Evolutionary conservation across 1,140 invertebrate species (phyloP).

Genomic region (Drosophila pallidifrons): DNA sequence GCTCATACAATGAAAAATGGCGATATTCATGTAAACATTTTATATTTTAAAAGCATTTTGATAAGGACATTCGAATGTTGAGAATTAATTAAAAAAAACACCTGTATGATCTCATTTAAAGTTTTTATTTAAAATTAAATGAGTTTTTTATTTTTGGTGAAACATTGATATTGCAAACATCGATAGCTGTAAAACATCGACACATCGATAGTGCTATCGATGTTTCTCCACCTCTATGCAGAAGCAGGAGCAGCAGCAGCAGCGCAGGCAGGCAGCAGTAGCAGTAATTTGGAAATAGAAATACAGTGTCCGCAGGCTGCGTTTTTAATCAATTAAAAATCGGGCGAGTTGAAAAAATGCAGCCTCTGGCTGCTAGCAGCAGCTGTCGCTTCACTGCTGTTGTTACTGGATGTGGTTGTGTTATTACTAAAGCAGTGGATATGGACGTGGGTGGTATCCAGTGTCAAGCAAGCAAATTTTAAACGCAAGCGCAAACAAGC

Average conservation of each 20-base stretch:
- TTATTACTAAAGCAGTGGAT: conserved; percentile 15
- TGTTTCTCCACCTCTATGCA: no score
- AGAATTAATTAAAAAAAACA: no score
- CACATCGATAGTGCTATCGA: no score
- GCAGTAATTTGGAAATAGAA: conserved; percentile 22
- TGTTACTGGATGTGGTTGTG: conserved; percentile 21
- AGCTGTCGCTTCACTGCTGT: conserved; percentile 24
- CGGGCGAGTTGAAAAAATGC: conserved; percentile 42
- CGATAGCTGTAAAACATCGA: no score
- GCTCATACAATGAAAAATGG: no score
- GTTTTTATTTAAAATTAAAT: no score
- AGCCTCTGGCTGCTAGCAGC: conserved; percentile 49
- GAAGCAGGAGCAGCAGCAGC: neutral
- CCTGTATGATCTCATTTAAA: no score
- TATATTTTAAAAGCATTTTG: no score
- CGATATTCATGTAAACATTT: no score
- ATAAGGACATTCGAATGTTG: no score
- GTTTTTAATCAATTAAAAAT: conserved; percentile 55
- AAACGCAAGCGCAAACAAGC: conserved; percentile 52
- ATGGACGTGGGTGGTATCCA: conserved; percentile 44
- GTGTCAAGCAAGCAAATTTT: conserved; percentile 44
- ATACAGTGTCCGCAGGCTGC: conserved; percentile 21
- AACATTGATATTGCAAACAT: no score
- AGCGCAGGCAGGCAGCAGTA: neutral
- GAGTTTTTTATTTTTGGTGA: no score